Percentiles rank a stretch among this genome's conserved stretches.
phyloP scores from a whole-genome alignment of 2,797 vertebrate genomes.

The Antennarius maculatus region DNA sequence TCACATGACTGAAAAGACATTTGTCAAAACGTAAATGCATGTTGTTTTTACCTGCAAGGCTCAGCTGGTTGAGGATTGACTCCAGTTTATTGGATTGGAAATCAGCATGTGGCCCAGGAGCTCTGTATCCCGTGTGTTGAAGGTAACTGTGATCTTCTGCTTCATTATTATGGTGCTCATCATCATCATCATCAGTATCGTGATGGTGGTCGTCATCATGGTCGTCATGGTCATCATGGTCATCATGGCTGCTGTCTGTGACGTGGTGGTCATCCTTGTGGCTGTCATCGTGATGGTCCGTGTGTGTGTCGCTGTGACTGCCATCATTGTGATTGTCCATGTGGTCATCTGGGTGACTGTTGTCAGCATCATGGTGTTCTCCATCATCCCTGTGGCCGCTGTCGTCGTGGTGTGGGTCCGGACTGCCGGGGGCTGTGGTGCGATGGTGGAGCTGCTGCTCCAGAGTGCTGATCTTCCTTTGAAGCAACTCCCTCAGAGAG shows the following conservation, averaged over 20 bases:
- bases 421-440: constrained; percentile 40
- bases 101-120: constrained; percentile 39
- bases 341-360: constrained; percentile 12
- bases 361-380: neutral
- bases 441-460: constrained; percentile 83
- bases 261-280: constrained; percentile 27
- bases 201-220: constrained; percentile 18
- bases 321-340: constrained; percentile 6
- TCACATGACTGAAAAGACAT: neutral
- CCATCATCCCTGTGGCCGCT: constrained; percentile 9
- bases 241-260: constrained; percentile 16
- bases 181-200: constrained; percentile 15
- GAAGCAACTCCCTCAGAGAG: constrained; percentile 85
- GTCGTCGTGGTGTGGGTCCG: constrained; percentile 44
- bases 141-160: constrained; percentile 60
- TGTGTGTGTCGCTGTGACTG: constrained; percentile 5
- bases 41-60: constrained; percentile 64
- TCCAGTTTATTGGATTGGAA: constrained; percentile 76
- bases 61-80: constrained; percentile 77
- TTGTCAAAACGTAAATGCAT: neutral
- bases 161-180: constrained; percentile 58
- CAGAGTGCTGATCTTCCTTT: constrained; percentile 84
- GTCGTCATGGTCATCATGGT: constrained; percentile 24
- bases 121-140: constrained; percentile 60
- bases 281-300: constrained; percentile 21